A percentile compares a stretch with the other conserved stretches of the same genome.
Conservation (phyloP, 1,140 invertebrate species). For the Heliconius melpomene region DNA sequence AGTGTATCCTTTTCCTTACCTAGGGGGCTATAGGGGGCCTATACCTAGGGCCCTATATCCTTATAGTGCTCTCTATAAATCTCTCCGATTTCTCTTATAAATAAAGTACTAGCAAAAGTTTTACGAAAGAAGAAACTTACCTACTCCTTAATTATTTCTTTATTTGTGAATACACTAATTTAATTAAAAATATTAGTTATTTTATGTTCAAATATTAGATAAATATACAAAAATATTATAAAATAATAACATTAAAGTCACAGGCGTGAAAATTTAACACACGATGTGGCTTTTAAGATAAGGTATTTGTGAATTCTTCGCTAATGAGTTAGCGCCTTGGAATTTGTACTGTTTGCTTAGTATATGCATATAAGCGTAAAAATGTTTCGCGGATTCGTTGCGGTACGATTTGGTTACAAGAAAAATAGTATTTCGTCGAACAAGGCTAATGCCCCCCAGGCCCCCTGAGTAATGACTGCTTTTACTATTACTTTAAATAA, state of each 20-base stretch:
- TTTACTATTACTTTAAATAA: slow-evolving; percentile 11
- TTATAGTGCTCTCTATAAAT: too few relatives aligned
- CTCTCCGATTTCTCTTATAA: too few relatives aligned
- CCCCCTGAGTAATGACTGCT: slow-evolving; percentile 20
- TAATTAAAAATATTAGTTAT: too few relatives aligned
- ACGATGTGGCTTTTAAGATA: slow-evolving; percentile 31
- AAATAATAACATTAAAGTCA: background rate
- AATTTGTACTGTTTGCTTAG: slow-evolving; percentile 31
- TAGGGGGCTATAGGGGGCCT: too few relatives aligned
- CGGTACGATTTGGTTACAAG: background rate
- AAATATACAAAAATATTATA: background rate
- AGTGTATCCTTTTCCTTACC: too few relatives aligned
- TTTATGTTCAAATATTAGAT: background rate
- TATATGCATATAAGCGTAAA: slow-evolving; percentile 9
- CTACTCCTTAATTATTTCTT: too few relatives aligned
- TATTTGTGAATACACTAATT: too few relatives aligned
- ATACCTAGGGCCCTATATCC: too few relatives aligned
- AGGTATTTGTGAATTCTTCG: slow-evolving; percentile 41
- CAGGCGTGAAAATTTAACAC: slow-evolving; percentile 6
- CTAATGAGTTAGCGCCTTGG: slow-evolving; percentile 43
- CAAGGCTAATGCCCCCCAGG: too few relatives aligned
- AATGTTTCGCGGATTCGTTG: slow-evolving; percentile 21
- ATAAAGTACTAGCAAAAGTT: too few relatives aligned
- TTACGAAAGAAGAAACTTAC: too few relatives aligned
- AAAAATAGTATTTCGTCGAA: slow-evolving; percentile 19